Evolutionary conservation across 2,888 invertebrate genomes (phyloP), one percentile per base, ranked within the genome.

Genomic region (Hoplodrina ambigua): DNA sequence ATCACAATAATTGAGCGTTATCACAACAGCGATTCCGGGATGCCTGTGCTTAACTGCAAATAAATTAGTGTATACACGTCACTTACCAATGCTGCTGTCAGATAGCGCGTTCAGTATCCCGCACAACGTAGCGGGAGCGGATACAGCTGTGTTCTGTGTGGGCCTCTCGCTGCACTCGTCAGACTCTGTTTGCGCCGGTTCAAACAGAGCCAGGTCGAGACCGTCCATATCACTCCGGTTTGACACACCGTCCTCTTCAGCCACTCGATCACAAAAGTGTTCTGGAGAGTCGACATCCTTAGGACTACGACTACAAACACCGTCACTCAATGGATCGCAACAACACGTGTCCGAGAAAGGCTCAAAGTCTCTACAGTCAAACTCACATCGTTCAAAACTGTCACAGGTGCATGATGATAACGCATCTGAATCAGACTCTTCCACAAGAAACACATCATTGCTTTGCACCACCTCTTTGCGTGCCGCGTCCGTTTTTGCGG

Each of bases 131-230:
- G 89, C 87, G 20, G 92, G 85, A 55, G 87, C 88, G 50, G 91
- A 84, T 44, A 86, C 81, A 37, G 85, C 75, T 67, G 88, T 90
- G 66, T 84, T 88, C 62, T 86, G 88, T 44, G 86, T 78, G 56
- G 84, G 78, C 30, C 80, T 83, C 66, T 86, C 86, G 44, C 82
- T 89, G 73, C 88, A 88, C 77, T 91, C 91, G 69, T 88, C 89
- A 41, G 84, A 83, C 71, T 94, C 94, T 65, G 85, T 86, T 86
- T 91, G 93, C 61, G 97, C 97, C 60, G 97, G 97, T 89, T 97
- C 97, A 90, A 97, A 97, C 82, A 97, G 92, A 76, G 97, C 95
- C 87, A 97, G 93, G 92, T 97, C 97, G 82, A 97, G 94, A 77
- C 97, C 97, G 82, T 97, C 97, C 96, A 97, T 96, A 90, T 97